Evolutionary conservation across 53 echinoderm and acorn worm genomes (phyloP).

Genomic region (Echinometra lucunter): DNA sequence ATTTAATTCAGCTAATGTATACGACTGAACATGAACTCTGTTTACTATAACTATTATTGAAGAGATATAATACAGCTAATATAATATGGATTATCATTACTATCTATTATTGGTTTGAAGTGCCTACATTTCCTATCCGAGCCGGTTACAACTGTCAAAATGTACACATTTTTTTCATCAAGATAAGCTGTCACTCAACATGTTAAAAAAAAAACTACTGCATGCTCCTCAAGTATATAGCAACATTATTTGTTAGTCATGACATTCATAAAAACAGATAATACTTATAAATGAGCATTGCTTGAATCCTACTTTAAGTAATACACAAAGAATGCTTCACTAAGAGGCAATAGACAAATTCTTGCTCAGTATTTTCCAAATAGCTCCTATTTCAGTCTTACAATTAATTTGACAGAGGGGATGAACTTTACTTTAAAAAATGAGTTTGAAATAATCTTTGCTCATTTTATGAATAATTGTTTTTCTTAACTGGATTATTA

Average conservation of each 20-base stretch:
- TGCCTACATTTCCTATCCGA: neutral
- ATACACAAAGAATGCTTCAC: too few relatives aligned
- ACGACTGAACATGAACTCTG: neutral
- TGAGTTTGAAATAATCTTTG: too few relatives aligned
- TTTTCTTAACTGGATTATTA: neutral
- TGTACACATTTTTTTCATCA: neutral
- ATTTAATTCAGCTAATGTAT: neutral
- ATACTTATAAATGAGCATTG: neutral
- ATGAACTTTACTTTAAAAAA: neutral
- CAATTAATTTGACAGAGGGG: neutral
- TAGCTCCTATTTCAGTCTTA: neutral
- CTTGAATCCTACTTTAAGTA: too few relatives aligned
- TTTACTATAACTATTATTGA: neutral
- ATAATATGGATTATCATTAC: too few relatives aligned
- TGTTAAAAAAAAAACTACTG: neutral
- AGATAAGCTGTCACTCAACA: neutral
- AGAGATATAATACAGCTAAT: neutral
- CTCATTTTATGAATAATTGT: neutral
- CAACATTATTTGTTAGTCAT: neutral
- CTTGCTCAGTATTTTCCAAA: neutral
- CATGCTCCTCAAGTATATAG: neutral
- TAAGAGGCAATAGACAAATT: neutral
- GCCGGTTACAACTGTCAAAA: neutral
- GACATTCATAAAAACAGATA: too few relatives aligned
- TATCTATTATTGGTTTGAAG: neutral